Conservation (phyloP, 2,797 vertebrate species). For the Amblyopsis hoosieri region DNA sequence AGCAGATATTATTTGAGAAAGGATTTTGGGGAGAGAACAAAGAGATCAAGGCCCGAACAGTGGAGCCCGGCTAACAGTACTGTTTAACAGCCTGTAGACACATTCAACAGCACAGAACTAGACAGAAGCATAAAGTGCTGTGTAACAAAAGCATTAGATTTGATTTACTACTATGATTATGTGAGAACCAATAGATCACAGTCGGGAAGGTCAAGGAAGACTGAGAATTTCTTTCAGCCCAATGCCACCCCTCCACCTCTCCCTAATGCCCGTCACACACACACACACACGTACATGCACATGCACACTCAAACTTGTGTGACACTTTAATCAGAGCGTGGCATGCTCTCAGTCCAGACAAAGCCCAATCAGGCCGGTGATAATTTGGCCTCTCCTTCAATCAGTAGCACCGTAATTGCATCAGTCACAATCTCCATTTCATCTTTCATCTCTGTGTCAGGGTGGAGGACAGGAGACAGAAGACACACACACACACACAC, state of each 20-base stretch:
- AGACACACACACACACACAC: conserved; percentile 19
- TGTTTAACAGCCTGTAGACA: not conserved
- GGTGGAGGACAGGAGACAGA: conserved; percentile 61
- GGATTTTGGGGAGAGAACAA: not conserved
- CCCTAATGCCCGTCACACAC: conserved; percentile 33
- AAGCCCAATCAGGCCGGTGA: conserved; percentile 80
- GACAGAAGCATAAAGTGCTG: conserved; percentile 8
- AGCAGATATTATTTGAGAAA: conserved; percentile 15
- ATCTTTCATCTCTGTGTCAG: conserved; percentile 76
- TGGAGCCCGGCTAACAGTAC: not conserved
- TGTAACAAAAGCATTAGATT: conserved; percentile 17
- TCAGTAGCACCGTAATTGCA: conserved; percentile 81
- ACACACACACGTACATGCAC: conserved; percentile 20
- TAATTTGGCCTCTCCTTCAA: conserved; percentile 85
- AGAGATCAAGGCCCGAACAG: conserved; percentile 18
- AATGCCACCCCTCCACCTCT: conserved; percentile 15
- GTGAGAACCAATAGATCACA: conserved; percentile 21
- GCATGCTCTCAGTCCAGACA: conserved; percentile 76
- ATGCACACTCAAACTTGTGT: conserved; percentile 32
- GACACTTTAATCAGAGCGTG: conserved; percentile 80
- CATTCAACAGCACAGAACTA: not conserved
- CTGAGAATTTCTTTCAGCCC: conserved; percentile 31
- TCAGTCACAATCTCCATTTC: conserved; percentile 82
- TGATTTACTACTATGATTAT: conserved; percentile 25
- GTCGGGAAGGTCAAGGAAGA: conserved; percentile 66